Conservation (phyloP, 2,797 vertebrate genomes). For the Nannoperca australis region DNA sequence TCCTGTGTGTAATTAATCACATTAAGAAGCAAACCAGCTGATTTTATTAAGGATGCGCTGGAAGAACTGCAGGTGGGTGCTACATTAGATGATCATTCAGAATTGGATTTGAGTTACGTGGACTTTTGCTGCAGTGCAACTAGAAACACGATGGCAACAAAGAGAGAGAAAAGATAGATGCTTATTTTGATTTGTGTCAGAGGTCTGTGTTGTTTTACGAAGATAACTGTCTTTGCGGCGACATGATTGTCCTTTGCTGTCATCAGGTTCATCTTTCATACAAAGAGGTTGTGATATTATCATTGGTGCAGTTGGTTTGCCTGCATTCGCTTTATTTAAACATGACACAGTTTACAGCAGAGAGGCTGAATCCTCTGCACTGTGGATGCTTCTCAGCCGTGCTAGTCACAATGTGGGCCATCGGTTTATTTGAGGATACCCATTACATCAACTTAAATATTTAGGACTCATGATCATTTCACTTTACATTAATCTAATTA, state of each 20-base stretch:
- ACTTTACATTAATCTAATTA: background rate
- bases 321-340: background rate
- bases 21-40: conserved; percentile 29
- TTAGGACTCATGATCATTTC: background rate
- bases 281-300: background rate
- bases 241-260: background rate
- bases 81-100: background rate
- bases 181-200: conserved; percentile 22
- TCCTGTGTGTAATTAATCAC: conserved; percentile 26
- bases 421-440: background rate
- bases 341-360: background rate
- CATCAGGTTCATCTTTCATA: background rate
- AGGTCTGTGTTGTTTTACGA: conserved; percentile 8
- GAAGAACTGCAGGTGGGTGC: conserved; percentile 8
- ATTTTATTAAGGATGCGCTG: conserved; percentile 29
- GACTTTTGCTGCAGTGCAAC: background rate
- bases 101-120: background rate
- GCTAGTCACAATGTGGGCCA: background rate
- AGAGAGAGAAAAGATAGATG: background rate
- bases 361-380: background rate
- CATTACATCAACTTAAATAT: background rate
- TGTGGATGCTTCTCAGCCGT: background rate
- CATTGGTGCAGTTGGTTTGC: background rate
- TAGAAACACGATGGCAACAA: background rate
- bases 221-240: background rate